Evolutionary conservation across 2,888 invertebrate species (phyloP).

Genomic region (Punctoribates punctum): DNA sequence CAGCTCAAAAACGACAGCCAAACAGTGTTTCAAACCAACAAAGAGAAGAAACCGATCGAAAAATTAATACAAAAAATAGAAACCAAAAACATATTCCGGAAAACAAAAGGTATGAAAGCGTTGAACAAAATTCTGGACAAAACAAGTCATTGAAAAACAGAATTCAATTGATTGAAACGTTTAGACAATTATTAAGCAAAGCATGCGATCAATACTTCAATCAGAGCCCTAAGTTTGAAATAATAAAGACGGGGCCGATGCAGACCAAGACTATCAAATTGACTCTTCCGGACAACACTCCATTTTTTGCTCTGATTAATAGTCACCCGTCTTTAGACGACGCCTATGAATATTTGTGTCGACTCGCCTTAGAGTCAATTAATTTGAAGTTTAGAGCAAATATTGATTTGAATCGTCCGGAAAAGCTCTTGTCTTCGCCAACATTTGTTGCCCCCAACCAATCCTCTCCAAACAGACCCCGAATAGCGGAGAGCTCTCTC

Average conservation of each 20-base stretch:
- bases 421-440: slow-evolving; percentile 9
- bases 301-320: not conserved
- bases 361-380: not conserved
- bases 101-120: slow-evolving; percentile 2
- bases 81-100: slow-evolving; percentile 2
- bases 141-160: not conserved
- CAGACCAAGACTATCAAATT: not conserved
- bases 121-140: not conserved
- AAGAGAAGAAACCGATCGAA: not conserved
- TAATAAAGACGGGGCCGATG: not conserved
- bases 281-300: not conserved
- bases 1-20: not conserved
- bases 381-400: not conserved
- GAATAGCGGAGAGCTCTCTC: not conserved
- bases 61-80: not conserved
- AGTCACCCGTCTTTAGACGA: not conserved
- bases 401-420: slow-evolving; percentile 5
- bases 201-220: not conserved
- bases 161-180: not conserved
- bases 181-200: not conserved
- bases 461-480: not conserved
- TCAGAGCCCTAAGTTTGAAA: not conserved
- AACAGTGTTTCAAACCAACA: not conserved
- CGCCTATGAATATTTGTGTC: not conserved
- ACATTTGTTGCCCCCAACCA: slow-evolving; percentile 1